Conservation (phyloP, 1,140 invertebrate genomes). For the Coptotermes formosanus region DNA sequence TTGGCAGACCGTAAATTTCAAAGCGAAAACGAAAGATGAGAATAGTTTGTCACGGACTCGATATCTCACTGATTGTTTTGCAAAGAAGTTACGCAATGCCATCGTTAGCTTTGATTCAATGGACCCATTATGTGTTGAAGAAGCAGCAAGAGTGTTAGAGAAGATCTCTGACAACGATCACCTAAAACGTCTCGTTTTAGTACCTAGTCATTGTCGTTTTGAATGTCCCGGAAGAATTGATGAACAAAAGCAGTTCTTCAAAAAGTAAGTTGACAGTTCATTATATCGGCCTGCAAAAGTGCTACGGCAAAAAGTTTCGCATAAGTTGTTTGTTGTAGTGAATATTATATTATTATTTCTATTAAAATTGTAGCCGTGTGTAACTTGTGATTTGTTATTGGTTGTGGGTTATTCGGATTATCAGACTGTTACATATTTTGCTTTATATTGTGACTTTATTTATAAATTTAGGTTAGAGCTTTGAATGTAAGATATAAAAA, state of each 20-base stretch:
- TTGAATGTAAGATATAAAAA: too few species aligned
- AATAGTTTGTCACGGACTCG: constrained; percentile 47
- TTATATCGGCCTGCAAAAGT: neutral
- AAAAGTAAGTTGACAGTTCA: constrained; percentile 27
- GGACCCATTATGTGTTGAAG: constrained; percentile 44
- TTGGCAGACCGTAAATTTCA: constrained; percentile 52
- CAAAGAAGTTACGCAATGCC: constrained; percentile 49
- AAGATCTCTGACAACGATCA: constrained; percentile 42
- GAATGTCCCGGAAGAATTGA: constrained; percentile 33
- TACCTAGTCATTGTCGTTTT: constrained; percentile 47
- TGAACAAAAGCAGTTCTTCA: constrained; percentile 17
- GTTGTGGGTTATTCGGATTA: too few species aligned
- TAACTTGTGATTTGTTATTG: too few species aligned
- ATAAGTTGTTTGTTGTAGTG: too few species aligned
- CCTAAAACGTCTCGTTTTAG: constrained; percentile 45
- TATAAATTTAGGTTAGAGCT: too few species aligned
- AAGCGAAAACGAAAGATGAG: constrained; percentile 47
- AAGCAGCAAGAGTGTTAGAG: constrained; percentile 41
- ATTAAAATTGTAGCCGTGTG: too few species aligned
- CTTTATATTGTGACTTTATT: too few species aligned
- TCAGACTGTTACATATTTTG: too few species aligned
- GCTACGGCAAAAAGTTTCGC: too few species aligned
- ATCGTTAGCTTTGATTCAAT: constrained; percentile 49
- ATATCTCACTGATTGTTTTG: constrained; percentile 49
- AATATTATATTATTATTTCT: too few species aligned